Evolutionary conservation across 35 echinoderm and acorn worm genomes (phyloP).

Genomic region (Ptychodera flava): DNA sequence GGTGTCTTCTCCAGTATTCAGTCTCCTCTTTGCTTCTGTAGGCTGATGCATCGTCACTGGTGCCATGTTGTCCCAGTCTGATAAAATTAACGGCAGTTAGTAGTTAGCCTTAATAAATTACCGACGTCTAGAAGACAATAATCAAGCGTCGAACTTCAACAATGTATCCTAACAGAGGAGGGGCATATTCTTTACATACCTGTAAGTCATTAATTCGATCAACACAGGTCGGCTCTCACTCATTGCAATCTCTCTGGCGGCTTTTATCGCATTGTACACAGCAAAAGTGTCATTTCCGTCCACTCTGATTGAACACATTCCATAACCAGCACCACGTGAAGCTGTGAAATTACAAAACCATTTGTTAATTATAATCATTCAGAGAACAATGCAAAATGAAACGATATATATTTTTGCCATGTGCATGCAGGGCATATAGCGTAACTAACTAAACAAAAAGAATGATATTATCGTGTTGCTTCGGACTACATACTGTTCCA

Average conservation of each 20-base stretch:
- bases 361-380: background rate
- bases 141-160: background rate
- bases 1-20: background rate
- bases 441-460: background rate
- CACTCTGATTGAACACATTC: background rate
- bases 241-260: background rate
- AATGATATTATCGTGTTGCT: background rate
- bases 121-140: background rate
- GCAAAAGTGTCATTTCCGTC: background rate
- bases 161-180: background rate
- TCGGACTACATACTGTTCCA: background rate
- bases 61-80: background rate
- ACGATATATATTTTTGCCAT: no score
- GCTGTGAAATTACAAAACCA: background rate
- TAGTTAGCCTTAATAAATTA: background rate
- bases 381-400: background rate
- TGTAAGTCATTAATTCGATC: background rate
- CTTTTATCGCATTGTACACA: background rate
- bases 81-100: background rate
- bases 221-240: background rate
- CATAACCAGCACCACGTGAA: background rate
- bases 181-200: background rate
- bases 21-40: background rate
- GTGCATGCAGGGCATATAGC: no score
- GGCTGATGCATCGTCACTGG: background rate